phyloP scores from a whole-genome alignment of 2,888 invertebrate species.

The Patella ulyssiponensis region DNA sequence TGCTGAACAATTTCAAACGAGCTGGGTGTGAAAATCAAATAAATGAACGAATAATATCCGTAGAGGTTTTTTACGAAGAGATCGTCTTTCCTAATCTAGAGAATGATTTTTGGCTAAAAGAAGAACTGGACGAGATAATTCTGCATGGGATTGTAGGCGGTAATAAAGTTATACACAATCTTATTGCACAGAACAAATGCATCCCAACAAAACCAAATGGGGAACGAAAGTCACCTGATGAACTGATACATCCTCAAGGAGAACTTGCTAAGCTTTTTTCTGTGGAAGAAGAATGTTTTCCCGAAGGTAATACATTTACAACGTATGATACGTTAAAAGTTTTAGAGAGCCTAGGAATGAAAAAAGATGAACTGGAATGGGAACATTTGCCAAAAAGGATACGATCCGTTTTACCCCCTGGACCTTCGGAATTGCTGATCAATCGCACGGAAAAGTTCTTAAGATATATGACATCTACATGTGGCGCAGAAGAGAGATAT shows the following conservation, averaged over 20 bases:
- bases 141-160: neutral
- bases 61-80: conserved; percentile 42
- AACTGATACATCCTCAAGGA: conserved; percentile 51
- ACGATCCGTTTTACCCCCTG: neutral
- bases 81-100: conserved; percentile 49
- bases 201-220: conserved; percentile 53
- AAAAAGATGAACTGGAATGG: conserved; percentile 8
- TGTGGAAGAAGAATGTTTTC: conserved; percentile 52
- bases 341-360: conserved; percentile 12
- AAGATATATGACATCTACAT: conserved; percentile 15
- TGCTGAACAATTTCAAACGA: conserved; percentile 23
- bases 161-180: conserved; percentile 1
- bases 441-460: conserved; percentile 2
- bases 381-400: conserved; percentile 7
- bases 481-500: neutral
- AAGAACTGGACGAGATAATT: conserved; percentile 9
- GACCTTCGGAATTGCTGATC: too few relatives aligned
- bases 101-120: conserved; percentile 14
- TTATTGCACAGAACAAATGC: conserved; percentile 31
- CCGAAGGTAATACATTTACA: conserved; percentile 25
- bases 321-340: neutral
- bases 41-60: conserved; percentile 34
- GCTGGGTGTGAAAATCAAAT: conserved; percentile 23
- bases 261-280: conserved; percentile 44
- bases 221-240: conserved; percentile 38